These are phyloP conservation scores for Forbesichthys papilliferus DNA, from an alignment of 2,113 vertebrate genomes.

Conservation along the genomic window DNA sequence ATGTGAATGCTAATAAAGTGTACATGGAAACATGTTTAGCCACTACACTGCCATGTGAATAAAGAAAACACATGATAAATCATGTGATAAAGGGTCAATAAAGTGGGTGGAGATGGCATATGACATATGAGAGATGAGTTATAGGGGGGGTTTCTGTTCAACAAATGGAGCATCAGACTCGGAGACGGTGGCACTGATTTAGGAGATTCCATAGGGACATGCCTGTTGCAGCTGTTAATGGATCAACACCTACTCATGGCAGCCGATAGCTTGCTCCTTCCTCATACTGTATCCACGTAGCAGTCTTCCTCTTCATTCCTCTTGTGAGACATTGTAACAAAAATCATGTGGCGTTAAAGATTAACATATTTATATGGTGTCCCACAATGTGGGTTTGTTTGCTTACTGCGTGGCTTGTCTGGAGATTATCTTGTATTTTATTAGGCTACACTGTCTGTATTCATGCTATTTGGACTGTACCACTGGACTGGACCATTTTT, in stretches of 20 bases:
- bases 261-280: conserved; percentile 23
- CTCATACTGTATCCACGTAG: conserved; percentile 8
- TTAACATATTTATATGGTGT: conserved; percentile 60
- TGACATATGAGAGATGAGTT: conserved; percentile 7
- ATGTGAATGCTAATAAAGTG: conserved; percentile 11
- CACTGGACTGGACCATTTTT: no score
- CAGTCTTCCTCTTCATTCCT: conserved; percentile 19
- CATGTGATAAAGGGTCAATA: not conserved
- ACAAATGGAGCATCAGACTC: conserved; percentile 62
- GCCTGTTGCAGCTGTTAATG: conserved; percentile 70
- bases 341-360: conserved; percentile 59
- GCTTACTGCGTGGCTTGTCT: conserved; percentile 36
- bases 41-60: no score
- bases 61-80: no score
- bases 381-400: conserved; percentile 38
- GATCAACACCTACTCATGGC: conserved; percentile 60
- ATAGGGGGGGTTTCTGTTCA: not conserved
- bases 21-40: no score
- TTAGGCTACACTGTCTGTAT: not conserved
- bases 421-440: conserved; percentile 18
- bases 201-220: conserved; percentile 63
- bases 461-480: no score
- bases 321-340: not conserved
- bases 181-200: conserved; percentile 64
- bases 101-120: conserved; percentile 4